Percentiles rank a stretch among this genome's conserved stretches.
Evolutionary conservation across 1,140 invertebrate species (phyloP).

Genomic region (Pteromalus puparum): DNA sequence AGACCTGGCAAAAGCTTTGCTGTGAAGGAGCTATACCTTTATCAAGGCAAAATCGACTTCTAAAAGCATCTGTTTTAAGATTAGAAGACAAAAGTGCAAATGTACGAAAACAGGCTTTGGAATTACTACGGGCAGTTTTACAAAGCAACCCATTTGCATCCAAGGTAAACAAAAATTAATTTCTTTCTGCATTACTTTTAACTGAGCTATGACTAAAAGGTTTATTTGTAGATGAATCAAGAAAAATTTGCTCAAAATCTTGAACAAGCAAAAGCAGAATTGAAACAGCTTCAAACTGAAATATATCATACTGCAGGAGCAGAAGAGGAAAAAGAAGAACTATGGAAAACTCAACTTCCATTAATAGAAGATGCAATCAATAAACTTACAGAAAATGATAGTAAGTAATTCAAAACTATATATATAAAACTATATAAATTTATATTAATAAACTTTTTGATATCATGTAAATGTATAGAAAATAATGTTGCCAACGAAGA

Average conservation of each 20-base stretch:
- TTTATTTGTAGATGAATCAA: slow-evolving; percentile 75
- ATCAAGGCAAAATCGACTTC: slow-evolving; percentile 78
- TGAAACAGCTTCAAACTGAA: slow-evolving; percentile 77
- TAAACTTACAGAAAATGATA: slow-evolving; percentile 62
- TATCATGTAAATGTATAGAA: slow-evolving; percentile 48
- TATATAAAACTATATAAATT: not conserved
- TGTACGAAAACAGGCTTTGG: slow-evolving; percentile 87
- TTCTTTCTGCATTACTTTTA: not conserved
- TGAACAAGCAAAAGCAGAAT: slow-evolving; percentile 76
- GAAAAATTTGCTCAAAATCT: slow-evolving; percentile 77
- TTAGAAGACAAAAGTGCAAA: slow-evolving; percentile 86
- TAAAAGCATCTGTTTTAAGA: slow-evolving; percentile 80
- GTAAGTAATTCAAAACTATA: slow-evolving; percentile 31
- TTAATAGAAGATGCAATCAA: slow-evolving; percentile 71
- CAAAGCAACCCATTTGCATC: slow-evolving; percentile 86
- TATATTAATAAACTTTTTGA: not conserved
- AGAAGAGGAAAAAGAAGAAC: slow-evolving; percentile 70
- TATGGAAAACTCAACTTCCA: slow-evolving; percentile 69
- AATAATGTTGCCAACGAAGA: slow-evolving; percentile 45
- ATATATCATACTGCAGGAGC: slow-evolving; percentile 70
- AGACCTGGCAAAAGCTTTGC: slow-evolving; percentile 85
- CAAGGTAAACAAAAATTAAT: slow-evolving; percentile 71
- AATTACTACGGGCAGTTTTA: slow-evolving; percentile 83
- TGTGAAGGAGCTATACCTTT: slow-evolving; percentile 85
- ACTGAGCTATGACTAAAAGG: not conserved